Evolutionary conservation across 2,888 invertebrate species (phyloP).

Genomic region (Amphipyra tragopoginis): DNA sequence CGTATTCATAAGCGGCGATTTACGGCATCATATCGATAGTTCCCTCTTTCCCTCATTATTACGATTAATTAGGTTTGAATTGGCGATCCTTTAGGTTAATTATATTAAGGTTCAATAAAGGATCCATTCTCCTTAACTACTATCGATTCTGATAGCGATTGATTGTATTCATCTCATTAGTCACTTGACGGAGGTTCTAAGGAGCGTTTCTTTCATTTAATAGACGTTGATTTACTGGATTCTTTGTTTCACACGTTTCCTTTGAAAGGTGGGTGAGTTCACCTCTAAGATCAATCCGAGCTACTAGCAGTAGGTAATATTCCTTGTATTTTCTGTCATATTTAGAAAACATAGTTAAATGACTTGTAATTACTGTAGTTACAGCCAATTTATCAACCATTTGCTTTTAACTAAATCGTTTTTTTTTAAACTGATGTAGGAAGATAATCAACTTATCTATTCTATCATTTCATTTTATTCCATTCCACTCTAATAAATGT

Average conservation of each 20-base stretch:
- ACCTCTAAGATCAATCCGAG: not conserved
- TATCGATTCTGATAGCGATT: slow-evolving; percentile 47
- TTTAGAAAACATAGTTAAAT: too few species aligned
- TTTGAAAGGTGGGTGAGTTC: not conserved
- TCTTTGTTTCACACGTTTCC: slow-evolving; percentile 33
- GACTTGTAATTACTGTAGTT: too few species aligned
- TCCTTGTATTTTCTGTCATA: too few species aligned
- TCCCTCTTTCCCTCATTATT: slow-evolving; percentile 33
- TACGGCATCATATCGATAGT: slow-evolving; percentile 15
- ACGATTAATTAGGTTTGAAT: slow-evolving; percentile 50
- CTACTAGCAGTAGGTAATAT: not conserved
- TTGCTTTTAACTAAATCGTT: too few species aligned
- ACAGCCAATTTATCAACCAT: too few species aligned
- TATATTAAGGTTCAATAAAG: slow-evolving; percentile 44
- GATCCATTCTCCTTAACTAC: slow-evolving; percentile 41
- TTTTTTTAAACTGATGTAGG: too few species aligned
- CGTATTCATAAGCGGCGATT: slow-evolving; percentile 12
- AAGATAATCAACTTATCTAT: too few species aligned
- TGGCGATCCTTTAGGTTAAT: slow-evolving; percentile 43
- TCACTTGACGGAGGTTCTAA: slow-evolving; percentile 42
- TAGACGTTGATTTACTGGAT: slow-evolving; percentile 25
- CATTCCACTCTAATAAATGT: too few species aligned
- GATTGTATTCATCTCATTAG: slow-evolving; percentile 48
- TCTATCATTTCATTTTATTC: too few species aligned
- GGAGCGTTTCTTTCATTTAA: slow-evolving; percentile 25